These are phyloP conservation scores for Rhinoptilus africanus DNA, from an alignment of 2,113 vertebrate species.

Conservation along the genomic window DNA sequence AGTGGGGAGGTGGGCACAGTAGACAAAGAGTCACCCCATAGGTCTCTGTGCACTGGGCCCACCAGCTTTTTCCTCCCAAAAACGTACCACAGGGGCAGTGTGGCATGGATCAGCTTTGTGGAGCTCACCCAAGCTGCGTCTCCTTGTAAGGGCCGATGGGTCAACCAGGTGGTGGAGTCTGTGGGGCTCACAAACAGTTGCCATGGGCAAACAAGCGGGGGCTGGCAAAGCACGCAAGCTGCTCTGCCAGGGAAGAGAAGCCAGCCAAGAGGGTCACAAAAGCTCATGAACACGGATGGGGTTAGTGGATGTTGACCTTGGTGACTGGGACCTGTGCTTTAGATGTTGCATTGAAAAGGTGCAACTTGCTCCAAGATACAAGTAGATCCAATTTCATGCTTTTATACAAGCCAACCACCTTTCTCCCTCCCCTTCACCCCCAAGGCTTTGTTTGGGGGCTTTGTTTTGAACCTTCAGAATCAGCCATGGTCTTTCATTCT, in stretches of 20 bases:
- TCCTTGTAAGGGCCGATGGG: rapidly evolving
- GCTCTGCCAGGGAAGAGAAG: neutral
- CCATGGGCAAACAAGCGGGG: rapidly evolving
- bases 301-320: neutral
- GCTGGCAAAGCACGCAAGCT: neutral
- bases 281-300: rapidly evolving
- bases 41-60: neutral
- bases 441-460: neutral
- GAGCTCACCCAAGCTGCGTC: neutral
- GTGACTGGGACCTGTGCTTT: neutral
- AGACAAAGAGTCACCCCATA: neutral
- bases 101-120: neutral
- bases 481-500: neutral
- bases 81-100: rapidly evolving
- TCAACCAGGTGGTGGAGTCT: neutral
- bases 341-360: neutral
- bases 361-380: neutral
- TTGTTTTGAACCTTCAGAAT: neutral
- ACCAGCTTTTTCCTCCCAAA: neutral
- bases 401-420: neutral
- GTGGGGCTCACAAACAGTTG: neutral
- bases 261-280: neutral
- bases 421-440: neutral
- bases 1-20: neutral
- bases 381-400: neutral